These are phyloP conservation scores for Lasiurus borealis DNA, from an alignment of 2,113 vertebrate genomes.

Conservation along the genomic window DNA sequence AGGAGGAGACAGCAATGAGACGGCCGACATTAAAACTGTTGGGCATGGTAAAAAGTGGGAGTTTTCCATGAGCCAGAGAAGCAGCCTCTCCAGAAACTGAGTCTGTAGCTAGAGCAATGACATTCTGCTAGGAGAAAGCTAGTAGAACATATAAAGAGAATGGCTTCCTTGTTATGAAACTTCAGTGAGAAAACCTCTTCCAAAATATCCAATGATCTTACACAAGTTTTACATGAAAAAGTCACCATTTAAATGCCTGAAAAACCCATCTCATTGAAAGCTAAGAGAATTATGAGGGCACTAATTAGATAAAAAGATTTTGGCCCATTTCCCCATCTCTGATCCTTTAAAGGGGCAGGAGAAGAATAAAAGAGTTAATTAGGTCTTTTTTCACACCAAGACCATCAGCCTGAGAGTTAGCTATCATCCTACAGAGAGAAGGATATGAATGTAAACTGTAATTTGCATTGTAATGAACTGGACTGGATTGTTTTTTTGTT, in stretches of 20 bases:
- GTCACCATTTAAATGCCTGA: background rate
- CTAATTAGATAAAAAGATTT: background rate
- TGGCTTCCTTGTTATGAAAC: background rate
- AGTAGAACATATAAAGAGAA: background rate
- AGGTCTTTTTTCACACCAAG: background rate
- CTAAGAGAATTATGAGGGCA: background rate
- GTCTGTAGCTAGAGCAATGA: background rate
- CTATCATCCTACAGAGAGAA: background rate
- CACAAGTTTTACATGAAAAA: background rate
- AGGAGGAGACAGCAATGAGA: background rate
- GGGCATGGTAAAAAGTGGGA: background rate
- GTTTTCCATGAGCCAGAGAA: background rate
- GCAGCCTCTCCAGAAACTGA: background rate
- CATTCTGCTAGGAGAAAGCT: background rate
- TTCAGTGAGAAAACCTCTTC: background rate
- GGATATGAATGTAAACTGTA: background rate
- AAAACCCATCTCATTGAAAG: background rate
- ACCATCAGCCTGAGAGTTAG: background rate
- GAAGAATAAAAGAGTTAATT: background rate
- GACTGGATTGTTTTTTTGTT: background rate
- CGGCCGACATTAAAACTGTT: background rate
- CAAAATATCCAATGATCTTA: background rate
- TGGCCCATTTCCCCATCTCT: background rate
- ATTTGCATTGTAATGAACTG: background rate
- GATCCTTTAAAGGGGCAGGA: background rate